phyloP scores from a whole-genome alignment of 2,797 vertebrate genomes.

The Otolemur crassicaudatus region DNA sequence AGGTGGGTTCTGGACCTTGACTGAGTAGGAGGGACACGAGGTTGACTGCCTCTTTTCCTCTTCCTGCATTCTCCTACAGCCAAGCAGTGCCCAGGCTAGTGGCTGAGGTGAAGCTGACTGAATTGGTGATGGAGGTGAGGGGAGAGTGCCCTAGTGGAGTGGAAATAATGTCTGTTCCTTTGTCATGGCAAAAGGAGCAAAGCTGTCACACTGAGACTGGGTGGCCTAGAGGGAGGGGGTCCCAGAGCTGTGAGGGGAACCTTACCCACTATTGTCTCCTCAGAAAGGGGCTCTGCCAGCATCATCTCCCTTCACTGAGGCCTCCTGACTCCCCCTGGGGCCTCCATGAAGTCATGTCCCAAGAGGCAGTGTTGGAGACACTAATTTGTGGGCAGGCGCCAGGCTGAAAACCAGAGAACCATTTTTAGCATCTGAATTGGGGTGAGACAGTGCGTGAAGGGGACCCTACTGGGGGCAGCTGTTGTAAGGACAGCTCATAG shows the following conservation, averaged over 20 bases:
- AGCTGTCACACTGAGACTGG: background rate
- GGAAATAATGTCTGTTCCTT: background rate
- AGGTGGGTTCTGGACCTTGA: background rate
- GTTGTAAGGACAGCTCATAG: background rate
- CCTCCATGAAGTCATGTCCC: slow-evolving; percentile 59
- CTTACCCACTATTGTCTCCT: background rate
- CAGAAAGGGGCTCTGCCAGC: background rate
- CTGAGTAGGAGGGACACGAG: background rate
- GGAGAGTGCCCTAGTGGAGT: accelerated
- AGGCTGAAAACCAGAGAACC: slow-evolving; percentile 72
- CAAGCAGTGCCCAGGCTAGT: background rate
- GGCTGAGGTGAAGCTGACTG: background rate
- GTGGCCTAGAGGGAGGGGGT: too few species aligned
- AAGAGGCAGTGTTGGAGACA: slow-evolving; percentile 41
- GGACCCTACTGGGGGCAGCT: slow-evolving; percentile 17
- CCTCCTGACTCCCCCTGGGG: background rate
- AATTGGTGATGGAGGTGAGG: background rate
- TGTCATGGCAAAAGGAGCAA: background rate
- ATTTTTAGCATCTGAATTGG: slow-evolving; percentile 62
- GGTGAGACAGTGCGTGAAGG: slow-evolving; percentile 54
- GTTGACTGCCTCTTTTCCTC: too few species aligned
- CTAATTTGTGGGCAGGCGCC: slow-evolving; percentile 67
- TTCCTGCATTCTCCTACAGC: background rate
- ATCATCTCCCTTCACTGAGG: background rate
- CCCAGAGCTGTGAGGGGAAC: background rate